A percentile compares a stretch with the other conserved stretches of the same genome.
phyloP scores from a whole-genome alignment of 53 echinoderm and acorn worm genomes.

The Hippasteria phrygiana region DNA sequence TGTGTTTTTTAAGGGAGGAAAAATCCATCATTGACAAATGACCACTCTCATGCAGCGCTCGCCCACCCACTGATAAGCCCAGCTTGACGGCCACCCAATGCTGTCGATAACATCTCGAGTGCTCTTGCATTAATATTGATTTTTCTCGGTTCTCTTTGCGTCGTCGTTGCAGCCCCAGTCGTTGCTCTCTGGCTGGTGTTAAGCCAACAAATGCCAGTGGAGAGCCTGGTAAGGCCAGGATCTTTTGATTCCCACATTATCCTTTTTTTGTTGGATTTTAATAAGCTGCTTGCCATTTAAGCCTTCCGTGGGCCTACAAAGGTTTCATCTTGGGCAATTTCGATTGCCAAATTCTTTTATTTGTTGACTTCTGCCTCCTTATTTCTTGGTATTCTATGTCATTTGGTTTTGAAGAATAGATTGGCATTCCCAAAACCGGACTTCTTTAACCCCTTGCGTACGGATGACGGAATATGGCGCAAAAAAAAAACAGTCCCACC shows the following conservation, averaged over 20 bases:
- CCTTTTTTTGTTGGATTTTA: conserved; percentile 10
- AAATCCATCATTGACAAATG: conserved; percentile 18
- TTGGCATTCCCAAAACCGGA: too few species aligned
- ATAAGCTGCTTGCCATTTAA: neutral
- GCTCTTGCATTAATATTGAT: conserved; percentile 51
- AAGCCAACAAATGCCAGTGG: neutral
- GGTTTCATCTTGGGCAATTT: neutral
- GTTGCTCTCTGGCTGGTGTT: neutral
- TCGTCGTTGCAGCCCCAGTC: neutral
- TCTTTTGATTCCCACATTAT: conserved; percentile 14
- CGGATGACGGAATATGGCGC: too few species aligned
- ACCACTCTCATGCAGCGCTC: neutral
- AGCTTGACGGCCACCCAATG: conserved; percentile 1
- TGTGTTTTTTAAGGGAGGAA: conserved; percentile 3
- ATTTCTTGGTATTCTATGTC: neutral
- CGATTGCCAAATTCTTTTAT: neutral
- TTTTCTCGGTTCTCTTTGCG: conserved; percentile 35
- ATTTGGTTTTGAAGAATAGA: neutral
- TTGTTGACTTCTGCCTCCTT: conserved; percentile 12
- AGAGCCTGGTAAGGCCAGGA: neutral
- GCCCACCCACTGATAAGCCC: conserved; percentile 49
- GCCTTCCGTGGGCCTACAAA: neutral
- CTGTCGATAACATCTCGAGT: conserved; percentile 52
- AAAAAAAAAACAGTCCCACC: too few species aligned
- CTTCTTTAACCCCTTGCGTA: too few species aligned